A percentile compares a stretch with the other conserved stretches of the same genome.
These are phyloP conservation scores for Agrypnus murinus DNA, from an alignment of 2,888 invertebrate genomes.

Conservation along the genomic window DNA sequence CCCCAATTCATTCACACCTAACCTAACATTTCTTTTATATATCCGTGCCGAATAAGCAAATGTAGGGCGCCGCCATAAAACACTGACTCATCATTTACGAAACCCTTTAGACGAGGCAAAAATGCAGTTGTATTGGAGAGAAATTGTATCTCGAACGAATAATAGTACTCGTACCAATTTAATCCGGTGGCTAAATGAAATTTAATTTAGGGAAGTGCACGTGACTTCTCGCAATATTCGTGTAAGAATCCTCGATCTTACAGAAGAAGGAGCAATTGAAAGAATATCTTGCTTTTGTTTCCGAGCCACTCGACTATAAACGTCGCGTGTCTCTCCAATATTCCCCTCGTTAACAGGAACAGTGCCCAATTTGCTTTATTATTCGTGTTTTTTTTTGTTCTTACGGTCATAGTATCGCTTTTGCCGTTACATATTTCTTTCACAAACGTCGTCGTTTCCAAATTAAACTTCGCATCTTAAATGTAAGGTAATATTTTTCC, in stretches of 20 bases:
- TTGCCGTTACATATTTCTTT: too few relatives aligned
- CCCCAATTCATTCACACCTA: too few relatives aligned
- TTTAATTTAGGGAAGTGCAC: constrained; percentile 48
- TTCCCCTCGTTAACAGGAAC: constrained; percentile 42
- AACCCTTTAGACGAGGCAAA: constrained; percentile 4
- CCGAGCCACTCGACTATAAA: constrained; percentile 45
- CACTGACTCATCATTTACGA: neutral
- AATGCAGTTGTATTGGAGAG: constrained; percentile 6
- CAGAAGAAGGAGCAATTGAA: constrained; percentile 44
- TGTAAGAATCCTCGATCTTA: constrained; percentile 35
- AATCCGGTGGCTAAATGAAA: constrained; percentile 42
- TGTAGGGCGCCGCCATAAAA: neutral
- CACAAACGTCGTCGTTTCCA: too few relatives aligned
- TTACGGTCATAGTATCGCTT: neutral
- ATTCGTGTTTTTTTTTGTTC: constrained; percentile 13
- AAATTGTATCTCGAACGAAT: constrained; percentile 1
- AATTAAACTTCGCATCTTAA: too few relatives aligned
- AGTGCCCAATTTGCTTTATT: constrained; percentile 32
- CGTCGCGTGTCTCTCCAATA: constrained; percentile 44
- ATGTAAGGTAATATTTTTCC: constrained; percentile 1
- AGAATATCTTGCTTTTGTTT: constrained; percentile 46
- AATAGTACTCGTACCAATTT: constrained; percentile 35
- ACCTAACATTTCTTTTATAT: too few relatives aligned
- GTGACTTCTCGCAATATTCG: constrained; percentile 49
- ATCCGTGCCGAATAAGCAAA: too few relatives aligned